These are phyloP conservation scores for Aptenodytes forsteri DNA, from an alignment of 2,113 vertebrate genomes.

Conservation along the genomic window DNA sequence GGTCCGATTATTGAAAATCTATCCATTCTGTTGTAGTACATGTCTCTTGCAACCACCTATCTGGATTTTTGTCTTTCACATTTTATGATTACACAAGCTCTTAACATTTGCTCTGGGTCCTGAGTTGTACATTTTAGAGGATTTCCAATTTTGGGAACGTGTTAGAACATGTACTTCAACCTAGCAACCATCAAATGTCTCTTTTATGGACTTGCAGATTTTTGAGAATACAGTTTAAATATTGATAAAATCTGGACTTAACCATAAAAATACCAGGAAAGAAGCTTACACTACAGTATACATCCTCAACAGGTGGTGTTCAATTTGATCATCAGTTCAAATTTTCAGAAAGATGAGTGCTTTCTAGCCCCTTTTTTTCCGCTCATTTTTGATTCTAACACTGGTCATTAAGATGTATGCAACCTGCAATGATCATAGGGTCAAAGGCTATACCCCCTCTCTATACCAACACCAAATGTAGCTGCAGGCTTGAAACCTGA, in stretches of 20 bases:
- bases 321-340: background rate
- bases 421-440: accelerated
- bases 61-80: background rate
- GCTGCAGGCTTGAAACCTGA: background rate
- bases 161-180: background rate
- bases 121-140: background rate
- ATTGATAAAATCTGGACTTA: background rate
- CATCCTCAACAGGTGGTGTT: background rate
- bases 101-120: background rate
- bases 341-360: background rate
- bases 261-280: background rate
- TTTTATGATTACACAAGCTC: background rate
- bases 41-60: background rate
- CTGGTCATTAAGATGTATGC: background rate
- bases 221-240: background rate
- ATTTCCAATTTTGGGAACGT: background rate
- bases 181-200: background rate
- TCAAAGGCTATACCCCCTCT: accelerated
- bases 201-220: background rate
- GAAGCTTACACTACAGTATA: too few species aligned
- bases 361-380: background rate
- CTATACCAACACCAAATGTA: background rate
- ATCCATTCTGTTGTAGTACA: background rate
- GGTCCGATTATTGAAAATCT: background rate
- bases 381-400: background rate